These are phyloP conservation scores for Drosophila cardini DNA, from an alignment of 1,140 invertebrate genomes.

Conservation along the genomic window DNA sequence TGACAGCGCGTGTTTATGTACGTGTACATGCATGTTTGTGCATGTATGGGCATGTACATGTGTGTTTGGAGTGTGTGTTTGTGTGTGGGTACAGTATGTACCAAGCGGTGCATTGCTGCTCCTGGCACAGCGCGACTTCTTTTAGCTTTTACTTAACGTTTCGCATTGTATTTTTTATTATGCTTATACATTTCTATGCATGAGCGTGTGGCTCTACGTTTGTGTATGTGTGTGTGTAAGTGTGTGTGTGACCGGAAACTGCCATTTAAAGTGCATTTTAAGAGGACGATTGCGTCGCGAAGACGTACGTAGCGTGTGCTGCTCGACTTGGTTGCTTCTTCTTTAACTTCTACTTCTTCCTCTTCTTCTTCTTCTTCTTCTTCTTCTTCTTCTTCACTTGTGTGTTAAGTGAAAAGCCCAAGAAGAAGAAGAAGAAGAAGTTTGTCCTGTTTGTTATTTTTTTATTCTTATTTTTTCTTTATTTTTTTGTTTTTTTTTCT, in stretches of 20 bases:
- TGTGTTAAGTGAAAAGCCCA: constrained; percentile 68
- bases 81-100: constrained; percentile 78
- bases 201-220: not conserved
- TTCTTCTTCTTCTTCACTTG: constrained; percentile 49
- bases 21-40: not conserved
- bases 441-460: constrained; percentile 6
- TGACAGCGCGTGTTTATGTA: constrained; percentile 51
- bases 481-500: constrained; percentile 38
- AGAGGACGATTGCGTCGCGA: constrained; percentile 57
- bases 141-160: constrained; percentile 66
- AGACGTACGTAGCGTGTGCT: constrained; percentile 32
- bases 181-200: constrained; percentile 55
- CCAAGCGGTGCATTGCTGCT: constrained; percentile 78
- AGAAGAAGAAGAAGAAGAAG: constrained; percentile 26
- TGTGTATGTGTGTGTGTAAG: constrained; percentile 30
- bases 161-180: constrained; percentile 69
- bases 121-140: constrained; percentile 81
- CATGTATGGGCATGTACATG: not conserved
- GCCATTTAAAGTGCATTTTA: constrained; percentile 84
- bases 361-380: constrained; percentile 26
- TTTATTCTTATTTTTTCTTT: not conserved
- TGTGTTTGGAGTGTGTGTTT: constrained; percentile 29
- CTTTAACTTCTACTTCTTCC: too few relatives aligned
- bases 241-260: constrained; percentile 82
- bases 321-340: constrained; percentile 42